A percentile compares a stretch with the other conserved stretches of the same genome.
phyloP scores from a whole-genome alignment of 1,140 invertebrate genomes.

The Prorops nasuta region DNA sequence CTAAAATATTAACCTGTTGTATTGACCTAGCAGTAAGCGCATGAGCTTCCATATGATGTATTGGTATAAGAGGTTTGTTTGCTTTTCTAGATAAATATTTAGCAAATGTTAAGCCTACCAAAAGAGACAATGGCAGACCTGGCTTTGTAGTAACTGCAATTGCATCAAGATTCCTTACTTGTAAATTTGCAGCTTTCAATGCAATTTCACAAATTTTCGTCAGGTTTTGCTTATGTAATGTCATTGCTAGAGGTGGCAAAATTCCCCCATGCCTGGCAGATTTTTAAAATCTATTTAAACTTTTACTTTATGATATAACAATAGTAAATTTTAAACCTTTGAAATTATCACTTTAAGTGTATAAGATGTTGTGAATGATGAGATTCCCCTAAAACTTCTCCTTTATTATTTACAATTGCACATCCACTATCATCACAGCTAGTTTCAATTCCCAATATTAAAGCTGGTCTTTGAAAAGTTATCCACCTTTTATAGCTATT shows the following conservation, averaged over 20 bases:
- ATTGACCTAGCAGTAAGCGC: conserved; percentile 83
- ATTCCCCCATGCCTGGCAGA: conserved; percentile 82
- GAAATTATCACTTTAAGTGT: conserved; percentile 66
- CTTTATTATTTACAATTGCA: conserved; percentile 75
- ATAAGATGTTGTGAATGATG: conserved; percentile 73
- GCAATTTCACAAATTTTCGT: conserved; percentile 70
- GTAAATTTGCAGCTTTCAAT: conserved; percentile 64
- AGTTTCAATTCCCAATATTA: conserved; percentile 92
- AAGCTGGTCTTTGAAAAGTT: conserved; percentile 3
- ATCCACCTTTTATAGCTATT: too few species aligned
- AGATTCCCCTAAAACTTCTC: conserved; percentile 76
- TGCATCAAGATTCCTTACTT: conserved; percentile 78
- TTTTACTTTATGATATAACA: conserved; percentile 2
- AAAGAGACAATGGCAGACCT: conserved; percentile 76
- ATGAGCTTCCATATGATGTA: conserved; percentile 99
- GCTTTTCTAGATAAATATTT: conserved; percentile 70
- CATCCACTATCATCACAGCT: conserved; percentile 97
- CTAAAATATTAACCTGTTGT: conserved; percentile 50
- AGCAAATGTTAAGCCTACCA: conserved; percentile 82
- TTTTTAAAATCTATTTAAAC: conserved; percentile 33
- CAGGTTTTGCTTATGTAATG: conserved; percentile 81
- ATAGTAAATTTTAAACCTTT: neutral
- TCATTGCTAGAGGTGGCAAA: conserved; percentile 80
- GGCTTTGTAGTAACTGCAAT: conserved; percentile 89
- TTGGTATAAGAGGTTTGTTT: conserved; percentile 86